Conservation (phyloP, 30 jellyfish, hydroid and myxozoan species). For the Calvadosia cruxmelitensis region DNA sequence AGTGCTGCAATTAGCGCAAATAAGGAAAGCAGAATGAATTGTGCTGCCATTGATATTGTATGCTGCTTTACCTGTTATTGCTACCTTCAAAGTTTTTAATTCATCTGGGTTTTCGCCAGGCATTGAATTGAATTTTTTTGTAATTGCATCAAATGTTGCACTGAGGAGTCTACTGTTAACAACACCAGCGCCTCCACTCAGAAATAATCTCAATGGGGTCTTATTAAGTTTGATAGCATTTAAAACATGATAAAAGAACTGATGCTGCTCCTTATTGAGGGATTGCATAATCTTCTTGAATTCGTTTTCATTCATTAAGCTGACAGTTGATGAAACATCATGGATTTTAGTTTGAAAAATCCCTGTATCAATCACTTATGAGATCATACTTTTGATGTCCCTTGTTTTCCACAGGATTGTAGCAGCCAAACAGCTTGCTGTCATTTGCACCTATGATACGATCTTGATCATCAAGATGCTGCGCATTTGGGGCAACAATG, state of each 20-base stretch:
- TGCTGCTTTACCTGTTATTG: conserved; percentile 21
- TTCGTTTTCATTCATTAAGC: too few species aligned
- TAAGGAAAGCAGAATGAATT: conserved; percentile 14
- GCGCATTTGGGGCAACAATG: conserved; percentile 15
- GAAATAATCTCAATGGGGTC: conserved; percentile 1
- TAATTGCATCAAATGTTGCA: conserved; percentile 2
- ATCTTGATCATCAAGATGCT: conserved; percentile 12
- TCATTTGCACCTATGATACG: conserved; percentile 2
- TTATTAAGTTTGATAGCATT: background rate
- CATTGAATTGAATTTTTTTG: background rate
- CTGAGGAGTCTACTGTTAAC: conserved; percentile 11
- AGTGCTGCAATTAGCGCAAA: conserved; percentile 15
- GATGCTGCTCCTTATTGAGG: conserved; percentile 13
- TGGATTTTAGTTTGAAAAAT: too few species aligned
- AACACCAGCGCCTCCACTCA: conserved; percentile 26
- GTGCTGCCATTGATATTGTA: conserved; percentile 13
- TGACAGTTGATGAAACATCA: too few species aligned
- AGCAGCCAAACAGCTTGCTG: conserved; percentile 13
- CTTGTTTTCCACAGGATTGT: conserved; percentile 6
- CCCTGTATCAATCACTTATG: too few species aligned
- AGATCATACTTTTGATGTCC: conserved; percentile 5
- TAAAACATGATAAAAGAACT: conserved; percentile 10
- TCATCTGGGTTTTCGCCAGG: conserved; percentile 14
- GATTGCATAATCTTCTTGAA: too few species aligned
- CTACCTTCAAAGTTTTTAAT: background rate